phyloP scores from a whole-genome alignment of 1,140 invertebrate genomes.

The Lordiphosa collinella region DNA sequence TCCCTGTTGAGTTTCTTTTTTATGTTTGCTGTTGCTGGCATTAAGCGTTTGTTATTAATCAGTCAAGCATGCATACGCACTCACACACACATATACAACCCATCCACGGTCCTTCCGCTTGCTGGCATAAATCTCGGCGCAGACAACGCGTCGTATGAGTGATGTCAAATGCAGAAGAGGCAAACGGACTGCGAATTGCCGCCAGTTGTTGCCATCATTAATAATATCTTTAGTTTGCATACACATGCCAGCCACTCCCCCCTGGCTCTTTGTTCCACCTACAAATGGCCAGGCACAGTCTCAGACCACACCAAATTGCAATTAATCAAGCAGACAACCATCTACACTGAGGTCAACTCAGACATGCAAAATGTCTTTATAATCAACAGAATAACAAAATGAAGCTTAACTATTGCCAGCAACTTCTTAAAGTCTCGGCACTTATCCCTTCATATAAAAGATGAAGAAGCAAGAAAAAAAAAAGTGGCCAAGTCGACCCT shows the following conservation, averaged over 20 bases:
- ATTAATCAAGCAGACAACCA: slow-evolving; percentile 74
- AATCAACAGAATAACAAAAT: background rate
- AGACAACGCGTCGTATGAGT: slow-evolving; percentile 67
- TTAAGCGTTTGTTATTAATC: slow-evolving; percentile 71
- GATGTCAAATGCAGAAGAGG: slow-evolving; percentile 65
- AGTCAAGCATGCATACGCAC: slow-evolving; percentile 12
- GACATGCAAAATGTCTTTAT: background rate
- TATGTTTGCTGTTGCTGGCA: slow-evolving; percentile 22
- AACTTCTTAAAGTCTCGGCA: slow-evolving; percentile 7
- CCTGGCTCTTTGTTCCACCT: slow-evolving; percentile 1
- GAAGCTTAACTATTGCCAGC: slow-evolving; percentile 18
- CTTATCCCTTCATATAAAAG: slow-evolving; percentile 4
- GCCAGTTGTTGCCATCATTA: slow-evolving; percentile 51
- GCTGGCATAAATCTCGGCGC: slow-evolving; percentile 54
- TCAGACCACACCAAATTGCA: slow-evolving; percentile 39
- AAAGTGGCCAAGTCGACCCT: slow-evolving; percentile 38
- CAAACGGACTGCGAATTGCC: slow-evolving; percentile 34
- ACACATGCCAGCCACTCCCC: background rate
- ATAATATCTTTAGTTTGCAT: slow-evolving; percentile 58
- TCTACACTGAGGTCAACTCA: slow-evolving; percentile 31
- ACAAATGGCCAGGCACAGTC: slow-evolving; percentile 38
- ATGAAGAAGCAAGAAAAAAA: slow-evolving; percentile 1
- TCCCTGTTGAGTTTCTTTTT: background rate
- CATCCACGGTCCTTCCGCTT: background rate
- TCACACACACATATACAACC: background rate